Evolutionary conservation across 2,113 vertebrate genomes (phyloP), one percentile per base, ranked within the genome.

Genomic region (Butorides virescens): DNA sequence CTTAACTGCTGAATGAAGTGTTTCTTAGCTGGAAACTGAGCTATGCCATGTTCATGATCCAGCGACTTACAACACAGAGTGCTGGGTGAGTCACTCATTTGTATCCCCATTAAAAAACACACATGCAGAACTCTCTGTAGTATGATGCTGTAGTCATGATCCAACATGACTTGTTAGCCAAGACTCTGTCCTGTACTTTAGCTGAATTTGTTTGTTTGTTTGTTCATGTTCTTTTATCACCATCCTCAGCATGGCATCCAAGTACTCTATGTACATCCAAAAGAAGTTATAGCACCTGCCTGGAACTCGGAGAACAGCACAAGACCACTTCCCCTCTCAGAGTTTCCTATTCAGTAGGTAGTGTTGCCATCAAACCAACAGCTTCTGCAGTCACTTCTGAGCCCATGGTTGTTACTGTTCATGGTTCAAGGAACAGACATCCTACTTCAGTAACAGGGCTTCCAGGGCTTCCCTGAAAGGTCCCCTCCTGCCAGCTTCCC

Each of bases 1-100:
- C 96, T 98, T 98, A 98, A 95, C 97, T 97, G 92, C 93, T 90
- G 93, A 95, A 97, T 96, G 96, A 98, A 98, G 96, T 97, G 94
- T 97, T 98, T 97, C 97, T 96, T 97, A 96, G 96, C 96, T 98
- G 92, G 91, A 97, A 95, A 90, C 84, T 94, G 96, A 97, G 96
- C 87, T 91, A 80, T 92, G 93, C 93, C 94, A 91, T 90, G 92
- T 92, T 97, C 73, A 8, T 94, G 94, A 96, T 95, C 86, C 63
- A 88, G 93, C 84, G 52, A 56, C 74, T 93, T 82, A 77, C 22
- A 97, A 77, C 93, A 93, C 67, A 94, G 63, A 93, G 46, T 52
- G 81, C 79, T 73, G 79, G 75, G 71, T 91, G 79, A 91, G 90
- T 94, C 79, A 86, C 66, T 94, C 73, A 39, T 96, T 92, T 95